Conservation (phyloP, 37 sponge, comb jelly and placozoan genomes). For the Spongilla lacustris region DNA sequence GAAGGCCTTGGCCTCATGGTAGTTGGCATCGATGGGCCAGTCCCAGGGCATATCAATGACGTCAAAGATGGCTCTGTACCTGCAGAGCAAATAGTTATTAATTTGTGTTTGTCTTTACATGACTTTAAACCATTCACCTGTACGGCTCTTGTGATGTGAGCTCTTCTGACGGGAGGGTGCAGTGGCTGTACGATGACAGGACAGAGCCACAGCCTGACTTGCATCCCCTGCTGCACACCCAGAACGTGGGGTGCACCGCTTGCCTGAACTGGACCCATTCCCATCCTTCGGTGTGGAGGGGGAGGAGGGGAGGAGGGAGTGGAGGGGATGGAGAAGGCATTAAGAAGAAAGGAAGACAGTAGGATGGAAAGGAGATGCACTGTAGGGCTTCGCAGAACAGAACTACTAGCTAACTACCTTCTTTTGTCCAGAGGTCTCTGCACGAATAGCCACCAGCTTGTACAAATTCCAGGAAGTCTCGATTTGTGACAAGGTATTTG, state of each 20-base stretch:
- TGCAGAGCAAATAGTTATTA: conserved; percentile 17
- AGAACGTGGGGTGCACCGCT: conserved; percentile 84
- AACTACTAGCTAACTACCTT: conserved; percentile 62
- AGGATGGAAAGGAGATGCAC: not conserved
- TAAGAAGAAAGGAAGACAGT: not conserved
- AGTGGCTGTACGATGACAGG: conserved; percentile 77
- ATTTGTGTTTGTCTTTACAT: no score
- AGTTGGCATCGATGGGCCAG: conserved; percentile 95
- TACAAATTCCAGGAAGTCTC: conserved; percentile 87
- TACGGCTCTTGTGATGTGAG: not conserved
- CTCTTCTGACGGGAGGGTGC: conserved; percentile 17
- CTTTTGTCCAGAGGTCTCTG: conserved; percentile 83
- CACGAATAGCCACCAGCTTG: conserved; percentile 71
- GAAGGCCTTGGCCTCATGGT: conserved; percentile 93
- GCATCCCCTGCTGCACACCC: conserved; percentile 84
- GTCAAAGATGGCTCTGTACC: conserved; percentile 92
- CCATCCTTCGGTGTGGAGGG: conserved; percentile 69
- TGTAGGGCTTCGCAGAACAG: not conserved
- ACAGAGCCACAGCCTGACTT: conserved; percentile 78
- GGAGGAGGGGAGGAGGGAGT: not conserved
- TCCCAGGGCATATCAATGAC: conserved; percentile 83
- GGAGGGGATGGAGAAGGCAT: not conserved
- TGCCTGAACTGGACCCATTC: conserved; percentile 71
- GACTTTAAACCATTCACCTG: not conserved
- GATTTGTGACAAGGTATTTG: conserved; percentile 78